A percentile compares a stretch with the other conserved stretches of the same genome.
Evolutionary conservation across 2,797 vertebrate species (phyloP).

Genomic region (Eulemur albifrons): DNA sequence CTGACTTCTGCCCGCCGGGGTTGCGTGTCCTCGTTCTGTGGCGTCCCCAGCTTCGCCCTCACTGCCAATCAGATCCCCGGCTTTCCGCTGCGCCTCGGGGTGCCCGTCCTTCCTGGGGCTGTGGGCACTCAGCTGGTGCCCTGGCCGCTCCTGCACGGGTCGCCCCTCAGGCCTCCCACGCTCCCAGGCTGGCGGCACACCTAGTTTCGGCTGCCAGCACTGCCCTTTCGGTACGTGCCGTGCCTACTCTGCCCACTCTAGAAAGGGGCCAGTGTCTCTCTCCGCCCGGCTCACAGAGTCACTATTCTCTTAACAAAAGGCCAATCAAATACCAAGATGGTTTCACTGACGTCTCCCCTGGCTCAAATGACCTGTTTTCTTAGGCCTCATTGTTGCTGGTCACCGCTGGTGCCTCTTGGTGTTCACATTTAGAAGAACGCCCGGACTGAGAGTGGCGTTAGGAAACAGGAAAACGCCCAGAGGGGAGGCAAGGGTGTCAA

Average conservation of each 20-base stretch:
- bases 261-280: conserved; percentile 65
- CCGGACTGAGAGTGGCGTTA: background rate
- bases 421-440: conserved; percentile 47
- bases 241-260: background rate
- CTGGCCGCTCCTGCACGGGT: rapidly evolving
- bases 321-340: conserved; percentile 59
- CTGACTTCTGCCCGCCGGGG: background rate
- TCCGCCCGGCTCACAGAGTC: conserved; percentile 54
- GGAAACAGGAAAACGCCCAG: background rate
- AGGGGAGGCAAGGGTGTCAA: background rate
- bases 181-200: background rate
- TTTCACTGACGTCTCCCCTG: conserved; percentile 40
- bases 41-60: background rate
- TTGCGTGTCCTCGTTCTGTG: rapidly evolving
- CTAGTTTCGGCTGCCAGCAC: conserved; percentile 1
- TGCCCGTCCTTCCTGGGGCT: background rate
- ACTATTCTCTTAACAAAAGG: conserved; percentile 71
- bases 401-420: background rate
- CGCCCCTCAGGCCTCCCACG: background rate
- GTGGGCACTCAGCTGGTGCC: background rate
- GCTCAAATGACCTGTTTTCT: conserved; percentile 75
- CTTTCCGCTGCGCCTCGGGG: background rate
- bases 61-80: background rate
- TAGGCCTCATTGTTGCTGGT: conserved; percentile 71
- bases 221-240: conserved; percentile 37